Percentiles rank a stretch among this genome's conserved stretches.
These are phyloP conservation scores for Indicator indicator DNA, from an alignment of 2,113 vertebrate genomes.

Conservation along the genomic window DNA sequence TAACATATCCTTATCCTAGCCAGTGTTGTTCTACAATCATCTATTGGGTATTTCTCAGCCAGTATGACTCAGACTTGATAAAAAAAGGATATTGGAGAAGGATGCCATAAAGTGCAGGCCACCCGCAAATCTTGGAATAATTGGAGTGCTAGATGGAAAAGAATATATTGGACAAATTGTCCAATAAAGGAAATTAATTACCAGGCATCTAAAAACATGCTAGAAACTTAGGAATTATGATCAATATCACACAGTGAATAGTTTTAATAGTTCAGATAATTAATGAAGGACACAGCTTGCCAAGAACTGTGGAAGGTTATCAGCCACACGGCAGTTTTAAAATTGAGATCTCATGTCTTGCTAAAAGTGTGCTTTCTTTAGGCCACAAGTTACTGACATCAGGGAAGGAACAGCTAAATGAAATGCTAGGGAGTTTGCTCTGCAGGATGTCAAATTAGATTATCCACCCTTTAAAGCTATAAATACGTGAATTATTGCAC, in stretches of 20 bases:
- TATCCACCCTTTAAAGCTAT: slow-evolving; percentile 64
- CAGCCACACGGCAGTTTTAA: not conserved
- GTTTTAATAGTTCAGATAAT: not conserved
- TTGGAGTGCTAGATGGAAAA: not conserved
- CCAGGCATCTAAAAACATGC: not conserved
- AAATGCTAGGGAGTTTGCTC: slow-evolving; percentile 52
- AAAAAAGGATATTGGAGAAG: not conserved
- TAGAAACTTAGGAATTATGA: not conserved
- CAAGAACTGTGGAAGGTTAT: not conserved
- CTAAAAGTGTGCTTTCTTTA: slow-evolving; percentile 14
- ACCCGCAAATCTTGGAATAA: not conserved
- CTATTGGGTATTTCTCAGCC: not conserved
- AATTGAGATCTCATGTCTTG: slow-evolving; percentile 20
- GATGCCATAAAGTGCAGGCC: not conserved
- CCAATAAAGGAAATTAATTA: slow-evolving; percentile 10
- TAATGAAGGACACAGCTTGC: slow-evolving; percentile 8
- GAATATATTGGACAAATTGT: not conserved
- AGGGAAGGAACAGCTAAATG: slow-evolving; percentile 19
- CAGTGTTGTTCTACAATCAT: not conserved
- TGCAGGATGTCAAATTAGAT: slow-evolving; percentile 52
- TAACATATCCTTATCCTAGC: not conserved
- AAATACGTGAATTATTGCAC: slow-evolving; percentile 66
- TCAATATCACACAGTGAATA: not conserved
- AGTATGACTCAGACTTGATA: not conserved
- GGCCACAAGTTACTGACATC: not conserved